Evolutionary conservation across 2,113 vertebrate genomes (phyloP).

Genomic region (Cnemophilus loriae): DNA sequence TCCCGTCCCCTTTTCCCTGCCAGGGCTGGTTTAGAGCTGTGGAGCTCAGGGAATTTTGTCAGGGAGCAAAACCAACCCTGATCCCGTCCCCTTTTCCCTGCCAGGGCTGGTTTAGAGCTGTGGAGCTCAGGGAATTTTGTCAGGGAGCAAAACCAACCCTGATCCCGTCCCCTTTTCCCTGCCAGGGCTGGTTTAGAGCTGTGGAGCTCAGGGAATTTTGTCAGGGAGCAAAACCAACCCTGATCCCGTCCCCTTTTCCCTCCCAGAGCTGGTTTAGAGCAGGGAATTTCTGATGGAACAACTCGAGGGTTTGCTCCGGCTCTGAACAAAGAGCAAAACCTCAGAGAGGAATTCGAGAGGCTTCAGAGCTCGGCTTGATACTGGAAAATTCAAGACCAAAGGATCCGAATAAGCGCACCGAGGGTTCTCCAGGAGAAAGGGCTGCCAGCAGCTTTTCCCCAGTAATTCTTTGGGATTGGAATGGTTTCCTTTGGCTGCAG

Average conservation of each 20-base stretch:
- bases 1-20: rapidly evolving
- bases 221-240: too few species aligned
- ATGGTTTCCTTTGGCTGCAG: neutral
- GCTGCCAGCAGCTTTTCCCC: neutral
- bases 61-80: neutral
- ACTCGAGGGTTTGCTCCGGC: rapidly evolving
- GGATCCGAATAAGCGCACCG: neutral
- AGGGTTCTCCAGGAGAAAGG: neutral
- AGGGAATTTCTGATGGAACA: neutral
- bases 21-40: neutral
- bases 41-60: neutral
- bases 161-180: rapidly evolving
- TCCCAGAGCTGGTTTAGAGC: neutral
- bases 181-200: neutral
- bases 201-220: too few species aligned
- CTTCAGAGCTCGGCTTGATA: neutral
- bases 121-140: too few species aligned
- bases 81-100: neutral
- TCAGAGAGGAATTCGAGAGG: rapidly evolving
- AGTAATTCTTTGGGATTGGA: neutral
- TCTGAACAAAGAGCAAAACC: neutral
- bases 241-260: too few species aligned
- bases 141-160: neutral
- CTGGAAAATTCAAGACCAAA: neutral
- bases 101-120: neutral